These are phyloP conservation scores for Cheilosia variabilis DNA, from an alignment of 2,888 invertebrate genomes.

Conservation along the genomic window DNA sequence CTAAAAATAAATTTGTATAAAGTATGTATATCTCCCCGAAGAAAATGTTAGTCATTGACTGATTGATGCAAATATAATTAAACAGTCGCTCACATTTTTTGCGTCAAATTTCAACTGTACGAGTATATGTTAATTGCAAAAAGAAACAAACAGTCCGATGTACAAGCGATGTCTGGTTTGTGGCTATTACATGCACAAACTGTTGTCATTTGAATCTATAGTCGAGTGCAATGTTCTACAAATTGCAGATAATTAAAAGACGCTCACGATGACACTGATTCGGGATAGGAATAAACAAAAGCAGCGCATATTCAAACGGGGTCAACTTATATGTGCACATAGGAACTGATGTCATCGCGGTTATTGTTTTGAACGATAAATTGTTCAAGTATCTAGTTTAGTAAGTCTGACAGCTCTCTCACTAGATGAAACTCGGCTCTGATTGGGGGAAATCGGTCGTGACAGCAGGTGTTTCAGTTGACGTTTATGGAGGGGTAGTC, in stretches of 20 bases:
- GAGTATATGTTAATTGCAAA: neutral
- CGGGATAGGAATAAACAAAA: neutral
- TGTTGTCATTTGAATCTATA: neutral
- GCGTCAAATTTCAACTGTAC: slow-evolving; percentile 22
- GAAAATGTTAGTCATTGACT: slow-evolving; percentile 13
- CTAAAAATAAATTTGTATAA: slow-evolving; percentile 42
- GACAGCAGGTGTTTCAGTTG: no score
- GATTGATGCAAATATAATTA: slow-evolving; percentile 28
- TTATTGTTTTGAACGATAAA: no score
- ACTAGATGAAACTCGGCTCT: no score
- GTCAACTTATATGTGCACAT: neutral
- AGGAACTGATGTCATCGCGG: no score
- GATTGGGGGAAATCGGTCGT: no score
- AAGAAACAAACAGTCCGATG: neutral
- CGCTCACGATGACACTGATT: neutral
- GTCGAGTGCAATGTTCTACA: neutral
- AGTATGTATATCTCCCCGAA: neutral
- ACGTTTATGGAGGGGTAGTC: no score
- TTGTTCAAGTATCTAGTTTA: no score
- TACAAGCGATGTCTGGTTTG: neutral
- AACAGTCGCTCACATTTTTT: neutral
- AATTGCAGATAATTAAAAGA: neutral
- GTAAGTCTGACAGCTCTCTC: no score
- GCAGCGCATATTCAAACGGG: neutral
- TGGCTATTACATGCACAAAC: neutral